A percentile compares a stretch with the other conserved stretches of the same genome.
Conservation (phyloP, 2,113 vertebrate genomes). For the Opisthocomus hoazin region DNA sequence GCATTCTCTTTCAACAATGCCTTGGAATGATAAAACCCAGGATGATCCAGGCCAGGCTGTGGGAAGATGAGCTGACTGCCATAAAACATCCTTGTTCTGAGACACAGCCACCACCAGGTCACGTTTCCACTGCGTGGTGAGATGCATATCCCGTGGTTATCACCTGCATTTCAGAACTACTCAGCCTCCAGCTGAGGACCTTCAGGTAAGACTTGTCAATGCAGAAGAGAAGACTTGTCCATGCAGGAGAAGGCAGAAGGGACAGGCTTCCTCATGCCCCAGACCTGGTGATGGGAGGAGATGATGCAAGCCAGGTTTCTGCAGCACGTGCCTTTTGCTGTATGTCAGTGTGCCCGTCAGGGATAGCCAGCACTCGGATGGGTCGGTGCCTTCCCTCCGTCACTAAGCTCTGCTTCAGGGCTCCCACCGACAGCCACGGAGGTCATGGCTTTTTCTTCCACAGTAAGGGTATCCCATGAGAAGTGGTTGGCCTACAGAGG, state of each 20-base stretch:
- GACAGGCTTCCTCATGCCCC: background rate
- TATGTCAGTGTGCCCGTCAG: background rate
- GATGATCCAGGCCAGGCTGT: background rate
- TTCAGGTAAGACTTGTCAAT: background rate
- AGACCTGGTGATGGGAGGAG: background rate
- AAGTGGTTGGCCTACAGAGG: background rate
- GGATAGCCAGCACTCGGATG: background rate
- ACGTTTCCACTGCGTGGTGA: rapidly evolving
- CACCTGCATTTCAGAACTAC: background rate
- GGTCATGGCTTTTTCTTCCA: background rate
- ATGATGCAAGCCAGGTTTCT: background rate
- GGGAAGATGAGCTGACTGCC: background rate
- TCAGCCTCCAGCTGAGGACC: background rate
- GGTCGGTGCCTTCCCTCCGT: background rate
- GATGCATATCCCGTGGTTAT: background rate
- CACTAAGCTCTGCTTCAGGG: background rate
- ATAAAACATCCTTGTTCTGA: background rate
- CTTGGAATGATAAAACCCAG: background rate
- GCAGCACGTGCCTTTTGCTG: background rate
- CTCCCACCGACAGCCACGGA: background rate
- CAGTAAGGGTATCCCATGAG: background rate
- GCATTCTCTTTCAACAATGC: background rate
- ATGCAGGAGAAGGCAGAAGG: background rate
- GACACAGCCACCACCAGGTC: background rate
- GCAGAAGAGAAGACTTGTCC: background rate